phyloP scores from a whole-genome alignment of 2,113 vertebrate species.

The Ifrita kowaldi region DNA sequence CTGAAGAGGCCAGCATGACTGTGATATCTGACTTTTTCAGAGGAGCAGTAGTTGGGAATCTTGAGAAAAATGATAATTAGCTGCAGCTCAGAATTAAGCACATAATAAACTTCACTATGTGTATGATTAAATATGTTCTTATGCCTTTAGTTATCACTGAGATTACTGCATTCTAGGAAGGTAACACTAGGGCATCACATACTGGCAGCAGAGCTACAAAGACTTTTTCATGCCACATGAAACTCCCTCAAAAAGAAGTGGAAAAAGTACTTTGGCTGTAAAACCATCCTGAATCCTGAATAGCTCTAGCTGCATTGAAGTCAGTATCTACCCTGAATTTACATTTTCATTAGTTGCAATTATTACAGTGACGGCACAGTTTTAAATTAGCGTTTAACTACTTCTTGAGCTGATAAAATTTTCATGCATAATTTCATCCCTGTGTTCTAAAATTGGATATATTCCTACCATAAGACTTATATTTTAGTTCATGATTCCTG shows the following conservation, averaged over 20 bases:
- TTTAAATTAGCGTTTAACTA: not conserved
- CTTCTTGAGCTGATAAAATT: not conserved
- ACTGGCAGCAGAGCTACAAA: not conserved
- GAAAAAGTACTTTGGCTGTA: not conserved
- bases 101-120: not conserved
- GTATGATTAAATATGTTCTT: not conserved
- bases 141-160: not conserved
- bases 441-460: not conserved
- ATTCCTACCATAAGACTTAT: not conserved
- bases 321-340: not conserved
- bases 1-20: not conserved
- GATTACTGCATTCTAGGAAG: not conserved
- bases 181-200: not conserved
- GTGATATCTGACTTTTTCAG: not conserved
- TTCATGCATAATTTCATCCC: not conserved
- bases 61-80: not conserved
- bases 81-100: not conserved
- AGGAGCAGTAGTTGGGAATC: not conserved
- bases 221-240: not conserved
- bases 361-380: not conserved
- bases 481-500: not conserved
- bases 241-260: not conserved
- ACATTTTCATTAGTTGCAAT: not conserved
- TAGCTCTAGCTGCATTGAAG: not conserved
- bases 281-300: not conserved